Percentiles rank a stretch among this genome's conserved stretches.
Conservation (phyloP, 2,797 vertebrate species). For the Paguma larvata region DNA sequence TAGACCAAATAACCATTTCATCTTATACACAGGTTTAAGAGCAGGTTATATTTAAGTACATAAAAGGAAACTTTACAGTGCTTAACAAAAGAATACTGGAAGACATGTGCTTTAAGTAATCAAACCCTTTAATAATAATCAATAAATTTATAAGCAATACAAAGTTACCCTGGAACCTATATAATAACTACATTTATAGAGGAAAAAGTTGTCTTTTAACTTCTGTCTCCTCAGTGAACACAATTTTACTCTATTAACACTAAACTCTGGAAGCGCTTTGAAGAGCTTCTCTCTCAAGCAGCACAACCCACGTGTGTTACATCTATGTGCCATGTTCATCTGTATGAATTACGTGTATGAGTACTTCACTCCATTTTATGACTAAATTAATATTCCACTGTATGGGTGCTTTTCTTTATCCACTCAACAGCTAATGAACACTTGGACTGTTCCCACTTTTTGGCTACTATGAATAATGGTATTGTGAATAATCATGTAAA, state of each 20-base stretch:
- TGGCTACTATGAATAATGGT: neutral
- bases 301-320: neutral
- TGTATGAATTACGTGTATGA: neutral
- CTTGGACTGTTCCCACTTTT: neutral
- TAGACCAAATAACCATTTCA: neutral
- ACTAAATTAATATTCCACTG: neutral
- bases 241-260: neutral
- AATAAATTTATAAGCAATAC: constrained; percentile 23
- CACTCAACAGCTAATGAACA: neutral
- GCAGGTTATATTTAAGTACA: neutral
- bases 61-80: neutral
- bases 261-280: neutral
- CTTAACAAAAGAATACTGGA: neutral
- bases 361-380: neutral
- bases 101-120: neutral
- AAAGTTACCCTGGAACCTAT: neutral
- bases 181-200: neutral
- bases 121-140: neutral
- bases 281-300: neutral
- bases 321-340: neutral
- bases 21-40: constrained; percentile 1
- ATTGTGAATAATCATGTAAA: neutral
- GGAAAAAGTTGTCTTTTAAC: neutral
- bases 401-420: neutral
- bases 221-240: neutral